phyloP scores from a whole-genome alignment of 64 coral and sea anemone species.

The Catalaphyllia jardinei region DNA sequence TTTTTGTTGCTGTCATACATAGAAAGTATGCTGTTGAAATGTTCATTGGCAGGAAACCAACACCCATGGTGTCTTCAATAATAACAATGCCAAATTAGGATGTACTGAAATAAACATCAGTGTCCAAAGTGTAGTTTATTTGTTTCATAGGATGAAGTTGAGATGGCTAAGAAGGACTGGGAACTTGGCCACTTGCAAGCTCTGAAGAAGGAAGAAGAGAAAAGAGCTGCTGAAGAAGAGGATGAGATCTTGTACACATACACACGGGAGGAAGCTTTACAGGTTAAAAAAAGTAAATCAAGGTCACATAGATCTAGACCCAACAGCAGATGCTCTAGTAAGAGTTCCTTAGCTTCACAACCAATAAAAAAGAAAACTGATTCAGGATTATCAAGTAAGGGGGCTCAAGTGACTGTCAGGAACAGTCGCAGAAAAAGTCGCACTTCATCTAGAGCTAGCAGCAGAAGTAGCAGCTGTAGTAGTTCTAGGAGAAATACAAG shows the following conservation, averaged over 20 bases:
- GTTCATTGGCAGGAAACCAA: too few relatives aligned
- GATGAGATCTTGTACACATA: slow-evolving; percentile 95
- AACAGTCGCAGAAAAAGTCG: slow-evolving; percentile 59
- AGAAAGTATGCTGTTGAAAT: too few relatives aligned
- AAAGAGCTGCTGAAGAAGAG: slow-evolving; percentile 86
- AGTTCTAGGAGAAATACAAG: slow-evolving; percentile 66
- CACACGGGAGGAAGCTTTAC: slow-evolving; percentile 81
- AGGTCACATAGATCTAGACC: slow-evolving; percentile 74
- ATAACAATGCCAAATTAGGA: too few relatives aligned
- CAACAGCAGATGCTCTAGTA: slow-evolving; percentile 61
- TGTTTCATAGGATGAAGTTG: slow-evolving; percentile 80
- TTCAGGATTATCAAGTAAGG: slow-evolving; percentile 7
- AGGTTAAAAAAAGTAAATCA: slow-evolving; percentile 99
- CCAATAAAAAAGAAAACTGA: slow-evolving; percentile 43
- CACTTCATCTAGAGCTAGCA: slow-evolving; percentile 71
- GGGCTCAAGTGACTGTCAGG: slow-evolving; percentile 59
- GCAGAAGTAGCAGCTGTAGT: slow-evolving; percentile 83
- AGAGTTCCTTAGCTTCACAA: neutral
- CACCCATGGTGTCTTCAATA: too few relatives aligned
- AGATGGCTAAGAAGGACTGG: slow-evolving; percentile 97
- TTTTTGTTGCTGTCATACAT: too few relatives aligned
- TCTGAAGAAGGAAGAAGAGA: slow-evolving; percentile 94
- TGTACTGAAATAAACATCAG: too few relatives aligned
- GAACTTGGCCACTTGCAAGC: slow-evolving; percentile 90
- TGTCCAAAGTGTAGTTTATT: neutral